Base-by-base conservation (phyloP, 2,888 invertebrate species). In the Eudemis profundana region DNA sequence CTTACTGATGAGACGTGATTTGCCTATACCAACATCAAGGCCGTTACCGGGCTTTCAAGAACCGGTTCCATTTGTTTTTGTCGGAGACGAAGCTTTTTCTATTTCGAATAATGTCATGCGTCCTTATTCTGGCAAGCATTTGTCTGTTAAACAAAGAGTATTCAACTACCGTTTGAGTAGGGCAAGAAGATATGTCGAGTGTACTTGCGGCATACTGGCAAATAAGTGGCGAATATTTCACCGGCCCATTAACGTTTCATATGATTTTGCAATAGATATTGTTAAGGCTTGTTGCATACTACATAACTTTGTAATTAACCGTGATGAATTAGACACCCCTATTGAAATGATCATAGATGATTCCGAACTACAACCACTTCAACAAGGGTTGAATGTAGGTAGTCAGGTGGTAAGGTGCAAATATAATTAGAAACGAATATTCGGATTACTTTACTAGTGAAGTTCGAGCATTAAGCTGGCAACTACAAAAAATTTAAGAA, bases 21-120 rank as follows among this genome's bases (percentile, higher is more conserved):
- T 73, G 40, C 66, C 70, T 54, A 56, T 17, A 61, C 70, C 72
- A 66, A 49, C 38, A 61, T 46, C 70, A 36, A 68, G 19, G 56
- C 70, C 69, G 15, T 59, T 69, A 59, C 63, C 61, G 29, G 68
- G 61, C 38, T 56, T 49, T 61, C 60, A 68, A 67, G 53, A 53
- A 42, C 57, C 62, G 21, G 44, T 67, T 38, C 68, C 69, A 17
- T 69, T 42, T 68, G 68, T 72, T 66, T 66, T 72, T 38, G 51
- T 72, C 1, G 70, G 66, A 62, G 69, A 70, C 17, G 69, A 68
- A 65, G 69, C 64, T 23, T 70, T 69, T 46, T 61, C 68, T 5
- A 54, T 68, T 21, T 40, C 54, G 23, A 54, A 54, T 40, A 33
- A 33, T 12, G 33, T 33, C 12, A 33, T 33, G 33, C 63, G 65